Conservation (phyloP, 2,888 invertebrate species). For the Yponomeuta plumbellus region DNA sequence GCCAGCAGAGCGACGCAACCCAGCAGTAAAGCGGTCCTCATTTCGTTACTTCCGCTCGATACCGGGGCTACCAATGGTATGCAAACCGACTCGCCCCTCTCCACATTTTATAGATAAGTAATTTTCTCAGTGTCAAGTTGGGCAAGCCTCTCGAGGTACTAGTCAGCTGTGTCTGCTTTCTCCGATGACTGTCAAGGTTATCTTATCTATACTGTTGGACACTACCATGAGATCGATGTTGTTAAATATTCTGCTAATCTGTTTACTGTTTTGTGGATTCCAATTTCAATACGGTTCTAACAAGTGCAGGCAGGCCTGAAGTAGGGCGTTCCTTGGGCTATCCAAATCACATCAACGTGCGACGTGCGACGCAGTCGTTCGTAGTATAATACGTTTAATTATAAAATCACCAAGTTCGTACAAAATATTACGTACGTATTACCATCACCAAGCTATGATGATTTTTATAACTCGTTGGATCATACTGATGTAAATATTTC, state of each 20-base stretch:
- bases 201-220: slow-evolving; percentile 31
- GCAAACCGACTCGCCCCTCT: slow-evolving; percentile 40
- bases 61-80: slow-evolving; percentile 34
- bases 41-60: slow-evolving; percentile 31
- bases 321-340: no score
- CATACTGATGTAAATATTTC: no score
- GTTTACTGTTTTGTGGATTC: not conserved
- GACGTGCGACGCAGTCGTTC: no score
- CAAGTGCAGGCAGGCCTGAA: no score
- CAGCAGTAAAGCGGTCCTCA: slow-evolving; percentile 52
- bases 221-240: not conserved
- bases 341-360: no score
- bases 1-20: slow-evolving; percentile 59
- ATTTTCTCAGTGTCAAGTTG: slow-evolving; percentile 54
- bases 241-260: not conserved
- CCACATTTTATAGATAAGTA: slow-evolving; percentile 61
- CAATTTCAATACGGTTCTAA: not conserved
- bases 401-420: no score
- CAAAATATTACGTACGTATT: no score
- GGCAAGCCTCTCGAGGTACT: slow-evolving; percentile 50
- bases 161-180: slow-evolving; percentile 41
- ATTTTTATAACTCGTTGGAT: no score
- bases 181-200: slow-evolving; percentile 54
- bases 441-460: no score
- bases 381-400: no score